Percentiles rank a stretch among this genome's conserved stretches.
These are phyloP conservation scores for Drosophila fulvimacula DNA, from an alignment of 2,888 invertebrate genomes.

Conservation along the genomic window DNA sequence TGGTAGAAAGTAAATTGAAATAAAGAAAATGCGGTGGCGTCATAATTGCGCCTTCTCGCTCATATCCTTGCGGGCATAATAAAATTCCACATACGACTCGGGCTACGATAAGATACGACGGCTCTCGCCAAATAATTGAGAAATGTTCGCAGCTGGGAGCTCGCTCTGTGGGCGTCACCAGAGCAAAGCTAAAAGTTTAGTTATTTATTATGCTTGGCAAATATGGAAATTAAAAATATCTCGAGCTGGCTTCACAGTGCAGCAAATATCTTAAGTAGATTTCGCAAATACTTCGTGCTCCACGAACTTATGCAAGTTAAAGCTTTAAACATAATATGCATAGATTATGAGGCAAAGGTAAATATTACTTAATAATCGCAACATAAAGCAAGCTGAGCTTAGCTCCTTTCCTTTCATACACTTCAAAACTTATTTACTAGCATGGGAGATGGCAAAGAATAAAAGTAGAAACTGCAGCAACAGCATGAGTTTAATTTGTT, in stretches of 20 bases:
- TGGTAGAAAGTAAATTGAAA: slow-evolving; percentile 64
- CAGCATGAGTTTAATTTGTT: slow-evolving; percentile 75
- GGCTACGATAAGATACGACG: slow-evolving; percentile 39
- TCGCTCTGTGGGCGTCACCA: slow-evolving; percentile 2
- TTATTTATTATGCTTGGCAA: slow-evolving; percentile 52
- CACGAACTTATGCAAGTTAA: background rate
- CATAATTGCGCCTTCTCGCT: slow-evolving; percentile 62
- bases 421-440: background rate
- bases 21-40: slow-evolving; percentile 69
- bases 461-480: slow-evolving; percentile 44
- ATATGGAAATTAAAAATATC: slow-evolving; percentile 46
- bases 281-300: background rate
- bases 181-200: slow-evolving; percentile 28
- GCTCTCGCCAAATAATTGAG: slow-evolving; percentile 58
- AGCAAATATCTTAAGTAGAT: slow-evolving; percentile 4
- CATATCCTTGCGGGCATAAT: slow-evolving; percentile 65
- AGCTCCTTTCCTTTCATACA: slow-evolving; percentile 3
- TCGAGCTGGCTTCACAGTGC: background rate
- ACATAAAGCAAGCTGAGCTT: background rate
- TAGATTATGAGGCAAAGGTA: background rate
- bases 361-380: background rate
- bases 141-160: slow-evolving; percentile 51
- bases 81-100: slow-evolving; percentile 61
- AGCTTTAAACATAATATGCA: background rate
- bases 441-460: background rate